Percentiles rank a stretch among this genome's conserved stretches.
Evolutionary conservation across 2,888 invertebrate genomes (phyloP).

Genomic region (Notodromas monacha): DNA sequence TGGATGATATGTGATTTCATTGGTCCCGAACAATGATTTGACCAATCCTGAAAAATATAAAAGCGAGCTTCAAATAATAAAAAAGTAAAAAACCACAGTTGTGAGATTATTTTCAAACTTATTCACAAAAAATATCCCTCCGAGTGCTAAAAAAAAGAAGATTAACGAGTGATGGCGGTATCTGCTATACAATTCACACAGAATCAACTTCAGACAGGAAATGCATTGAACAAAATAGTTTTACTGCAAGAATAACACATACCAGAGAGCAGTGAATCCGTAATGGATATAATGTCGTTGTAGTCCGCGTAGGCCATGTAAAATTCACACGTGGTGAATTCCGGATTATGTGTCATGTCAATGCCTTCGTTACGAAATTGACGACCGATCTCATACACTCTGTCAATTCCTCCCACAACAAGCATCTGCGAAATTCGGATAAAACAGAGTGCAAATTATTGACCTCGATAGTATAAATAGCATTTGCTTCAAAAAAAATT

Average conservation of each 20-base stretch:
- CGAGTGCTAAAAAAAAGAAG: constrained; percentile 6
- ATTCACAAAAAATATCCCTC: constrained; percentile 1
- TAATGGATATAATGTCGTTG: constrained; percentile 64
- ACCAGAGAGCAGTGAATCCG: constrained; percentile 61
- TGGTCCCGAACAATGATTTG: constrained; percentile 52
- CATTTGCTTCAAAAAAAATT: too few species aligned
- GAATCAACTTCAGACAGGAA: constrained; percentile 1
- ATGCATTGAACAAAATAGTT: not conserved
- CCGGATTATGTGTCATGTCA: constrained; percentile 93
- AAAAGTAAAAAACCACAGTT: too few species aligned
- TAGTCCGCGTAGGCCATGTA: constrained; percentile 99
- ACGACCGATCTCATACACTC: constrained; percentile 62
- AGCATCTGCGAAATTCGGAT: constrained; percentile 30
- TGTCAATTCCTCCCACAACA: constrained; percentile 83
- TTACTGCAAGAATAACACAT: too few species aligned
- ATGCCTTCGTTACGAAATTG: constrained; percentile 97
- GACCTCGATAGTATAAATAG: too few species aligned
- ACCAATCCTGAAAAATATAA: constrained; percentile 36
- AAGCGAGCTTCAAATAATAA: constrained; percentile 5
- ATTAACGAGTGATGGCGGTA: not conserved
- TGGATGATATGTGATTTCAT: constrained; percentile 70
- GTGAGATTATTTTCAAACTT: constrained; percentile 1
- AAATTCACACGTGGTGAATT: constrained; percentile 97
- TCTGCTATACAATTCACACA: not conserved
- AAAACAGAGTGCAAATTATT: too few species aligned